A percentile compares a stretch with the other conserved stretches of the same genome.
Evolutionary conservation across 2,113 vertebrate genomes (phyloP).

Genomic region (Muntiacus muntjak): DNA sequence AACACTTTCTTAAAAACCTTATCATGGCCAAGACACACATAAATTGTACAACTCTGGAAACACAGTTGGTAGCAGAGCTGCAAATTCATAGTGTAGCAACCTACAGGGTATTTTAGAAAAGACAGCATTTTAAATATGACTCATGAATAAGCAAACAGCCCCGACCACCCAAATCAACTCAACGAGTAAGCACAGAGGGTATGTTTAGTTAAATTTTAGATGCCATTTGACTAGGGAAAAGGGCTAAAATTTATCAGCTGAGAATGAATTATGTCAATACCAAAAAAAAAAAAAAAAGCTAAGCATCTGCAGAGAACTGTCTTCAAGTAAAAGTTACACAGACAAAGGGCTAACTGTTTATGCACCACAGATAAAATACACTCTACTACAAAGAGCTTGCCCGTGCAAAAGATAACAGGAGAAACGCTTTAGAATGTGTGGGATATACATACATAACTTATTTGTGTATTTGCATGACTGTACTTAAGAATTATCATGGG

Average conservation of each 20-base stretch:
- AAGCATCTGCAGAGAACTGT: slow-evolving; percentile 38
- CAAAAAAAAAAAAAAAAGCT: neutral
- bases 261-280: slow-evolving; percentile 73
- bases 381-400: slow-evolving; percentile 52
- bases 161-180: slow-evolving; percentile 68
- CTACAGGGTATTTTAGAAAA: slow-evolving; percentile 64
- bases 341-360: slow-evolving; percentile 61
- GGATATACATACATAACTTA: slow-evolving; percentile 44
- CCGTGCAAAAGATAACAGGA: slow-evolving; percentile 19
- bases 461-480: slow-evolving; percentile 49
- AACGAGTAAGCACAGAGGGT: slow-evolving; percentile 55
- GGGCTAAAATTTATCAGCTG: slow-evolving; percentile 69
- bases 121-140: slow-evolving; percentile 66
- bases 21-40: slow-evolving; percentile 43
- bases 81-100: slow-evolving; percentile 47
- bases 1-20: slow-evolving; percentile 1
- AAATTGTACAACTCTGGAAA: slow-evolving; percentile 48
- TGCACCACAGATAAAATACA: slow-evolving; percentile 63
- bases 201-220: slow-evolving; percentile 74
- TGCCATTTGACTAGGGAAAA: slow-evolving; percentile 58
- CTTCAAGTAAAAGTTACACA: slow-evolving; percentile 53
- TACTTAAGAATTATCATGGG: slow-evolving; percentile 45
- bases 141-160: slow-evolving; percentile 74
- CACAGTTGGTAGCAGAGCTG: neutral
- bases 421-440: slow-evolving; percentile 19